phyloP scores from a whole-genome alignment of 35 echinoderm and acorn worm species.

The Ophioderma brevispina region DNA sequence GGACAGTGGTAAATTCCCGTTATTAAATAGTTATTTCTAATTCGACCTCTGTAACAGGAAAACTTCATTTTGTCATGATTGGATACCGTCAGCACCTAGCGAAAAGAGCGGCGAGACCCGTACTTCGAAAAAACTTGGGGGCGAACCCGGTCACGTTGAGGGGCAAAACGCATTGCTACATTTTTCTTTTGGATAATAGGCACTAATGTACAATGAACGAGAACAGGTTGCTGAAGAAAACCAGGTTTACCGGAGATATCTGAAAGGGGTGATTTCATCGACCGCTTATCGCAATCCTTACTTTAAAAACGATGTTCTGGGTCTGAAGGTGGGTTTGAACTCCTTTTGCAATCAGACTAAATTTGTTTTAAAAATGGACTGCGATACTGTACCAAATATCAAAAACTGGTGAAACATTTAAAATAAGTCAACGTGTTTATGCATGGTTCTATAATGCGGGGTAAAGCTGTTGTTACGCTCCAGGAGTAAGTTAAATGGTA shows the following conservation, averaged over 20 bases:
- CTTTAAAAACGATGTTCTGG: conserved; percentile 83
- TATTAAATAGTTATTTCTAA: not conserved
- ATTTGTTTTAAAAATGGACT: conserved; percentile 74
- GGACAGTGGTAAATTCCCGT: not conserved
- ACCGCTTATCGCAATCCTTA: conserved; percentile 78
- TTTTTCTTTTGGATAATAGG: conserved; percentile 52
- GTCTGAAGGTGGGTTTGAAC: conserved; percentile 80
- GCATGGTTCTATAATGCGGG: not conserved
- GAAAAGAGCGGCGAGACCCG: conserved; percentile 37
- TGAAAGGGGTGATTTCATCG: conserved; percentile 75
- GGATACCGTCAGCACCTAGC: not conserved
- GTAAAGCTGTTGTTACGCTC: not conserved
- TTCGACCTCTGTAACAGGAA: not conserved
- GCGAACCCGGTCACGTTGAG: conserved; percentile 2
- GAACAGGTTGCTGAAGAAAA: conserved; percentile 2
- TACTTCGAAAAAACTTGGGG: conserved; percentile 62
- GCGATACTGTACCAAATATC: conserved; percentile 67
- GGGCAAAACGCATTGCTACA: not conserved
- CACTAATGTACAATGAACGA: not conserved
- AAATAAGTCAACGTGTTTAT: not conserved
- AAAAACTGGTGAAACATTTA: conserved; percentile 35
- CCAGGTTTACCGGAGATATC: conserved; percentile 60
- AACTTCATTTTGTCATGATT: not conserved
- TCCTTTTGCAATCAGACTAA: conserved; percentile 54
- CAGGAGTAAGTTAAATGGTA: conserved; percentile 61